Conservation (phyloP, 2,888 invertebrate species). For the Drosophila lutescens region DNA sequence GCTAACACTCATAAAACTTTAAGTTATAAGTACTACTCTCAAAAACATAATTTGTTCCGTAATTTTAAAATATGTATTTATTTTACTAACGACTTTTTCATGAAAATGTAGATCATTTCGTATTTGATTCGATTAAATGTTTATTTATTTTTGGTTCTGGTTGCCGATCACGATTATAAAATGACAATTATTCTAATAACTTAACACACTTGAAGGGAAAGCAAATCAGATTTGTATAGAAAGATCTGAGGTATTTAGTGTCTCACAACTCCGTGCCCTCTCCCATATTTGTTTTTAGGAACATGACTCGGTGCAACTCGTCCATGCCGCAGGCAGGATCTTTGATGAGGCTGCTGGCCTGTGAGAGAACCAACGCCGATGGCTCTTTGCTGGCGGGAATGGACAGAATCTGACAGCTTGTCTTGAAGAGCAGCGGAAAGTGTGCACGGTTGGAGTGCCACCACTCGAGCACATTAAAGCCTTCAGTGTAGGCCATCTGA, state of each 20-base stretch:
- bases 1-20: too few relatives aligned
- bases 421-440: slow-evolving; percentile 14
- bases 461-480: slow-evolving; percentile 17
- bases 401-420: slow-evolving; percentile 10
- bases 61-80: too few relatives aligned
- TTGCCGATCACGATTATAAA: too few relatives aligned
- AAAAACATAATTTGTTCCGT: too few relatives aligned
- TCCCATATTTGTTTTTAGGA: slow-evolving; percentile 4
- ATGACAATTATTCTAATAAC: too few relatives aligned
- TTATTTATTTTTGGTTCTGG: too few relatives aligned
- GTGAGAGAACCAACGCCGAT: neutral
- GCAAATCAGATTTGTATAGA: too few relatives aligned
- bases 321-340: slow-evolving; percentile 8
- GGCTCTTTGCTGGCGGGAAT: slow-evolving; percentile 12
- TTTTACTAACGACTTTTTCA: too few relatives aligned
- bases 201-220: too few relatives aligned
- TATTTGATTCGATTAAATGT: too few relatives aligned
- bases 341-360: slow-evolving; percentile 8
- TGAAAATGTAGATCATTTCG: too few relatives aligned
- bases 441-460: slow-evolving; percentile 8
- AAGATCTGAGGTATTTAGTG: neutral
- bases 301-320: slow-evolving; percentile 12
- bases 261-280: neutral
- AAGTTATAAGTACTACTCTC: too few relatives aligned
- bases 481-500: slow-evolving; percentile 5